These are phyloP conservation scores for Ceramica pisi DNA, from an alignment of 2,888 invertebrate genomes.

Conservation along the genomic window DNA sequence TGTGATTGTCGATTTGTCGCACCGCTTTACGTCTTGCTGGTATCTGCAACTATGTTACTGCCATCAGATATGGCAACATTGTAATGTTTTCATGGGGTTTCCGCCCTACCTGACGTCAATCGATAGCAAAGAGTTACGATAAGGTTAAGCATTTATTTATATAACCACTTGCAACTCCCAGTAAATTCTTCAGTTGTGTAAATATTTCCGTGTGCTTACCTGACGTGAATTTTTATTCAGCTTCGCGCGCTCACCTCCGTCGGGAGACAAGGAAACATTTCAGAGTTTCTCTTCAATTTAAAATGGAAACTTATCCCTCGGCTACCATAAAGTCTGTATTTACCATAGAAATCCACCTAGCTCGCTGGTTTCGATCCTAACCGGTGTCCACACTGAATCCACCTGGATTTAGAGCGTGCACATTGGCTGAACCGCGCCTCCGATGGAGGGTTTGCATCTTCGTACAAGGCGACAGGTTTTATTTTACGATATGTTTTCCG, in stretches of 20 bases:
- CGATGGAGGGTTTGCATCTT: conserved; percentile 80
- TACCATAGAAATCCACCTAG: conserved; percentile 89
- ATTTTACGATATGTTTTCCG: conserved; percentile 89
- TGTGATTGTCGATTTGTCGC: conserved; percentile 61
- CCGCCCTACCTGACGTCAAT: conserved; percentile 50
- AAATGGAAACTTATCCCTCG: conserved; percentile 90
- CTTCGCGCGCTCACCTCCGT: conserved; percentile 78
- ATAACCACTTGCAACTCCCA: conserved; percentile 74
- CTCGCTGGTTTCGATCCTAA: conserved; percentile 85
- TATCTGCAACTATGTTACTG: neutral
- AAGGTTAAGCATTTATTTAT: conserved; percentile 75
- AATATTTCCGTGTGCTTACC: conserved; percentile 85
- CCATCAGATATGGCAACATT: conserved; percentile 8
- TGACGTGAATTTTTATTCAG: conserved; percentile 89
- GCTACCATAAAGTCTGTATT: conserved; percentile 90
- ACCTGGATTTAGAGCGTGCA: conserved; percentile 85
- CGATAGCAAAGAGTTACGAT: conserved; percentile 64
- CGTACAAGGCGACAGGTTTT: conserved; percentile 83
- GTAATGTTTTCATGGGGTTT: conserved; percentile 24
- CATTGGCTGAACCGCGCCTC: conserved; percentile 79
- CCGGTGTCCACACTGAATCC: conserved; percentile 88
- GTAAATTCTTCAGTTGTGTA: conserved; percentile 82
- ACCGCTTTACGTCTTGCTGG: neutral
- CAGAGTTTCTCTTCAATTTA: conserved; percentile 89
- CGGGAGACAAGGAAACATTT: conserved; percentile 88